A percentile compares a stretch with the other conserved stretches of the same genome.
These are phyloP conservation scores for Champsocephalus gunnari DNA, from an alignment of 2,797 vertebrate species.

Conservation along the genomic window DNA sequence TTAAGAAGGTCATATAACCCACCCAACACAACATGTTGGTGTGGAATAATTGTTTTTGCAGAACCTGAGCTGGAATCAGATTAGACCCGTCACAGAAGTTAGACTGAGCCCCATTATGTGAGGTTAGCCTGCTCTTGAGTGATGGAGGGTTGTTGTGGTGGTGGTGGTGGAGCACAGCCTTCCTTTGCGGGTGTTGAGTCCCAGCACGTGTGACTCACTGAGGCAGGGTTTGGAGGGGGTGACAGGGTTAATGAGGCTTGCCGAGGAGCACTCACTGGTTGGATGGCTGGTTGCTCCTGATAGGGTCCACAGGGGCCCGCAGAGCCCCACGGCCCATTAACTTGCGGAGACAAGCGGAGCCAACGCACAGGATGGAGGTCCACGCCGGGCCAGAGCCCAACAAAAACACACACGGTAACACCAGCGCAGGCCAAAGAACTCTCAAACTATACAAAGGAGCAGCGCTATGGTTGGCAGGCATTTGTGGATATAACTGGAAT, in stretches of 20 bases:
- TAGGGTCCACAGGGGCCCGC: constrained; percentile 49
- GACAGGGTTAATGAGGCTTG: constrained; percentile 66
- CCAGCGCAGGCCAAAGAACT: constrained; percentile 35
- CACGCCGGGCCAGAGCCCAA: constrained; percentile 44
- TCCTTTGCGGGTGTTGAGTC: constrained; percentile 69
- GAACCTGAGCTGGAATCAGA: constrained; percentile 61
- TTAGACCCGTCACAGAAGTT: constrained; percentile 46
- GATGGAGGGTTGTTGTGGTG: constrained; percentile 40
- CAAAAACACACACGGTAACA: constrained; percentile 52
- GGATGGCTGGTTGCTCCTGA: constrained; percentile 66
- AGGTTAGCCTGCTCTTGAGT: constrained; percentile 17
- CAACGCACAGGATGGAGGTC: constrained; percentile 56
- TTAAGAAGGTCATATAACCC: constrained; percentile 32
- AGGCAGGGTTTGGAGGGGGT: constrained; percentile 43
- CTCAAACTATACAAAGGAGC: constrained; percentile 51
- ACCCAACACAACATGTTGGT: constrained; percentile 36
- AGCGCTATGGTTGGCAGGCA: constrained; percentile 46
- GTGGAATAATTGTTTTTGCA: constrained; percentile 50
- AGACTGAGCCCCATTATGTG: constrained; percentile 49
- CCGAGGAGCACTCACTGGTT: constrained; percentile 59
- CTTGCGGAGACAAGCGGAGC: constrained; percentile 32
- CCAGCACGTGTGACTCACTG: constrained; percentile 67
- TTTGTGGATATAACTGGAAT: constrained; percentile 54
- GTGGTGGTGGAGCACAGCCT: constrained; percentile 29
- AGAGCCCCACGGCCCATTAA: constrained; percentile 57